phyloP scores from a whole-genome alignment of 2,888 invertebrate genomes.

The Pachycephus smyrnensis region DNA sequence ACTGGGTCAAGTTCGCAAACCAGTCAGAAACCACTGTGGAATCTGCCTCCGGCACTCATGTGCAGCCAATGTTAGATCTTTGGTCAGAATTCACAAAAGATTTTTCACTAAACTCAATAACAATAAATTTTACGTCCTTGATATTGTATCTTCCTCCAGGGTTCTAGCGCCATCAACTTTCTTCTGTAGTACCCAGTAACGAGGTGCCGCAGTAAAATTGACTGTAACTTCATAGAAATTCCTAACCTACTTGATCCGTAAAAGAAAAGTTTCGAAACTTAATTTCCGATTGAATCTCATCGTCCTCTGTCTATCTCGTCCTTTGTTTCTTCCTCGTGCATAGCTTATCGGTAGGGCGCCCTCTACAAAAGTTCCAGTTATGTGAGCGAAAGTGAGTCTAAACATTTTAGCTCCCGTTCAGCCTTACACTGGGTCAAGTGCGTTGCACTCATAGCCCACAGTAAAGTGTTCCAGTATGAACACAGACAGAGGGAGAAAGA shows the following conservation, averaged over 20 bases:
- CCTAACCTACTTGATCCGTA: not conserved
- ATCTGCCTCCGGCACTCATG: not conserved
- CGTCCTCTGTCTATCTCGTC: not conserved
- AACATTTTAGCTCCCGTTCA: not conserved
- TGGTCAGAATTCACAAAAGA: not conserved
- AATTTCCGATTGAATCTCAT: not conserved
- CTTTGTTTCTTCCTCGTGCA: not conserved
- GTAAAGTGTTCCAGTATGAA: not conserved
- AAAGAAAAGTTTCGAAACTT: not conserved
- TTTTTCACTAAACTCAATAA: not conserved
- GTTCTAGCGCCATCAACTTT: not conserved
- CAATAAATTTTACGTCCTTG: not conserved
- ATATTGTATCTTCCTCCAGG: not conserved
- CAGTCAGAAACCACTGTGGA: not conserved
- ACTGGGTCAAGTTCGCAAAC: conserved; percentile 58
- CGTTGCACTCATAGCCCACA: not conserved
- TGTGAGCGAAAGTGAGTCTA: not conserved
- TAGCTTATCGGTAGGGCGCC: not conserved
- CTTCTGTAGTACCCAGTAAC: not conserved
- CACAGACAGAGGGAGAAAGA: conserved; percentile 13
- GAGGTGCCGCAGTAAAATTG: not conserved
- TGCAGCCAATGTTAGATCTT: not conserved
- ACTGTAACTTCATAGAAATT: not conserved
- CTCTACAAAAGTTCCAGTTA: not conserved
- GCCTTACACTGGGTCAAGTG: conserved; percentile 5